Percentiles rank a stretch among this genome's conserved stretches.
Conservation (phyloP, 2,113 vertebrate genomes). For the Ciconia stormi region DNA sequence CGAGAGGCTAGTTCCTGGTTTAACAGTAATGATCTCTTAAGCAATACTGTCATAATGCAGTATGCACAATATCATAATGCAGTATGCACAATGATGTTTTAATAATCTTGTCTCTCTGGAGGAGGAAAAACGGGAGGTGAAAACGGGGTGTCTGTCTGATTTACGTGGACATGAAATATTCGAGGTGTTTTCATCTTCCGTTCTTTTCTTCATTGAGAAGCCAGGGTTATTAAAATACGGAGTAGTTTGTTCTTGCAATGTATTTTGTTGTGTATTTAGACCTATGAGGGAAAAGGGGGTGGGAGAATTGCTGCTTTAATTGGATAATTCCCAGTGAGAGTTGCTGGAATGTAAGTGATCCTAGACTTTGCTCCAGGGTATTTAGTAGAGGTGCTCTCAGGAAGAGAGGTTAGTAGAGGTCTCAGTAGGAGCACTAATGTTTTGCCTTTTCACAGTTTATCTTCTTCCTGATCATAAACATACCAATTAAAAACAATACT, state of each 20-base stretch:
- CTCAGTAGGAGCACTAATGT: slow-evolving; percentile 70
- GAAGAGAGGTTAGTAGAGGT: slow-evolving; percentile 70
- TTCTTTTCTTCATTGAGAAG: neutral
- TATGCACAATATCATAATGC: neutral
- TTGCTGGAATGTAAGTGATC: slow-evolving; percentile 73
- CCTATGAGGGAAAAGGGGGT: slow-evolving; percentile 57
- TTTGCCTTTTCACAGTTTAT: slow-evolving; percentile 76
- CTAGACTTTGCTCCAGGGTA: slow-evolving; percentile 73
- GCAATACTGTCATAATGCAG: neutral
- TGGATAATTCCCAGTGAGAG: slow-evolving; percentile 74
- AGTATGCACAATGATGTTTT: neutral
- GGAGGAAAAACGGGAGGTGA: neutral
- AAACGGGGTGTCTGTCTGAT: neutral
- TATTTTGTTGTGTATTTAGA: slow-evolving; percentile 44
- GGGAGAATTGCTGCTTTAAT: slow-evolving; percentile 71
- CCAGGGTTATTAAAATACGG: slow-evolving; percentile 5
- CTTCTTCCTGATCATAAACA: slow-evolving; percentile 67
- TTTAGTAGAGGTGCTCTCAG: slow-evolving; percentile 72
- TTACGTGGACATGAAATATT: neutral
- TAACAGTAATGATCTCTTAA: neutral
- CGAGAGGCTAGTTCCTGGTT: neutral
- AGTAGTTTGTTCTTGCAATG: slow-evolving; percentile 17
- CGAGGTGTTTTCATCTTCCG: neutral
- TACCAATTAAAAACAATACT: slow-evolving; percentile 69
- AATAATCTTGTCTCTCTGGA: neutral